Conservation (phyloP, 2,888 invertebrate species). For the Chalcosyrphus nemorum region DNA sequence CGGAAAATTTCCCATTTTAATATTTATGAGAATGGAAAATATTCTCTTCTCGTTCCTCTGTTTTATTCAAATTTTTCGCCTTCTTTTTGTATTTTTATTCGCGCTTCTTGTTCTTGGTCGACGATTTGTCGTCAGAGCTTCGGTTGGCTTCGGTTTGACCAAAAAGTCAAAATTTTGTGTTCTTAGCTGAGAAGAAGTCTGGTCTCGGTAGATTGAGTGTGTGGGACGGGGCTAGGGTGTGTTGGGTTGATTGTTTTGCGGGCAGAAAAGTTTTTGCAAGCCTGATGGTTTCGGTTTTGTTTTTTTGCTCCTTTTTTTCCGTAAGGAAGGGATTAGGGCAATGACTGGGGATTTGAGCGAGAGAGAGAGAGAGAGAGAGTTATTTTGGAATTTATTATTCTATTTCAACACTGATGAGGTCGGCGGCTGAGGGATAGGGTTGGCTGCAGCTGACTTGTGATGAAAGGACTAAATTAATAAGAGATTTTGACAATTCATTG, state of each 20-base stretch:
- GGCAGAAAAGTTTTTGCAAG: neutral
- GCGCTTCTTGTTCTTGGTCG: slow-evolving; percentile 38
- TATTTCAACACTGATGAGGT: neutral
- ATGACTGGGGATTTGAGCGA: too few species aligned
- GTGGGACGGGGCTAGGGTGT: too few species aligned
- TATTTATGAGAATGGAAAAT: slow-evolving; percentile 71
- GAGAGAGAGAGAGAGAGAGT: too few species aligned
- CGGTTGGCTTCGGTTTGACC: slow-evolving; percentile 32
- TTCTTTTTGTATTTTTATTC: slow-evolving; percentile 4
- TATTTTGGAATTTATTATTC: neutral
- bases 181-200: slow-evolving; percentile 8
- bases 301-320: neutral
- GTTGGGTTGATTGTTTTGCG: slow-evolving; percentile 4
- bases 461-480: slow-evolving; percentile 17
- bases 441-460: neutral
- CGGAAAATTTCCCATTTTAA: slow-evolving; percentile 72
- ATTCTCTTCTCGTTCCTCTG: slow-evolving; percentile 46
- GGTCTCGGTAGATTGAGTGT: neutral
- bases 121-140: slow-evolving; percentile 62
- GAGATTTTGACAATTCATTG: slow-evolving; percentile 15
- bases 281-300: neutral
- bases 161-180: slow-evolving; percentile 46
- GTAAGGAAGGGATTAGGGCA: slow-evolving; percentile 13
- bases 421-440: too few species aligned
- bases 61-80: slow-evolving; percentile 68